Conservation (phyloP, 2,888 invertebrate genomes). For the Plemyria rubiginata region DNA sequence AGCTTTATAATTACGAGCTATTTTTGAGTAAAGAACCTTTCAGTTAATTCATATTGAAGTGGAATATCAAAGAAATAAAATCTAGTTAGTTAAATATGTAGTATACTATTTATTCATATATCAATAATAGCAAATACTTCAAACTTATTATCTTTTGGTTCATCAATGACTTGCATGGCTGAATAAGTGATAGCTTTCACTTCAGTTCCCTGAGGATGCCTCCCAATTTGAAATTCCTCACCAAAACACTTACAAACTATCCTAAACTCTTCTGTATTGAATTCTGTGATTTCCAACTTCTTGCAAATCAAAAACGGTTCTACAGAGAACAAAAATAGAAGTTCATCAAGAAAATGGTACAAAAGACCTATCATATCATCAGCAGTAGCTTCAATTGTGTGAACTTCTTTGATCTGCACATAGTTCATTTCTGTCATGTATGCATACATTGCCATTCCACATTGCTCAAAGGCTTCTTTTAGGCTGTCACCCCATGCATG, state of each 20-base stretch:
- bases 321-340: slow-evolving; percentile 95
- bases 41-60: background rate
- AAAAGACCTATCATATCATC: slow-evolving; percentile 95
- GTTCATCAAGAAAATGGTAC: slow-evolving; percentile 97
- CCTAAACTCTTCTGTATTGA: slow-evolving; percentile 92
- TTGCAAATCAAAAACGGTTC: slow-evolving; percentile 95
- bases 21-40: no score
- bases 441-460: slow-evolving; percentile 97
- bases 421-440: slow-evolving; percentile 97
- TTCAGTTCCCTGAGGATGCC: slow-evolving; percentile 98
- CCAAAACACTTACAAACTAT: slow-evolving; percentile 94
- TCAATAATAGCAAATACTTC: slow-evolving; percentile 99
- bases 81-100: background rate
- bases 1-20: no score
- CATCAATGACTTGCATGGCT: slow-evolving; percentile 96
- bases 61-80: background rate
- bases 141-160: slow-evolving; percentile 88
- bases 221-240: slow-evolving; percentile 96
- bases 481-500: slow-evolving; percentile 96
- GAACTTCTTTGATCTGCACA: slow-evolving; percentile 91
- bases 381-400: slow-evolving; percentile 94
- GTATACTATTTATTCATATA: slow-evolving; percentile 84
- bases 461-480: slow-evolving; percentile 97
- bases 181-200: slow-evolving; percentile 99
- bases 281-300: slow-evolving; percentile 94